Conservation (phyloP, 2,797 vertebrate genomes). For the Acanthurus lineatus region DNA sequence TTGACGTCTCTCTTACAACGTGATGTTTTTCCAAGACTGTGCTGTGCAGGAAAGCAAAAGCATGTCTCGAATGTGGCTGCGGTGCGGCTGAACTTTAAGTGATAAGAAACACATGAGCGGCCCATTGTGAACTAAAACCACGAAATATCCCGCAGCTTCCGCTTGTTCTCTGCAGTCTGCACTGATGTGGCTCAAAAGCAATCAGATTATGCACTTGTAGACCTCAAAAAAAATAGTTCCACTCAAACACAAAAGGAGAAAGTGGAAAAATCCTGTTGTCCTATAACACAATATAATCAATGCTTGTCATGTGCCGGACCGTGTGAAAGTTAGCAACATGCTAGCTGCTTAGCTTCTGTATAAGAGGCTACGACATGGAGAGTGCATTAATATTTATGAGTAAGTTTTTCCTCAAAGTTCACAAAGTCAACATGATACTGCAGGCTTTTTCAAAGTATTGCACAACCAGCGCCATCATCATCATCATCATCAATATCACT, state of each 20-base stretch:
- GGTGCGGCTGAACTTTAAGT: conserved; percentile 46
- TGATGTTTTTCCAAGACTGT: conserved; percentile 46
- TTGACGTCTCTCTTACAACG: conserved; percentile 55
- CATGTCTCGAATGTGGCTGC: conserved; percentile 36
- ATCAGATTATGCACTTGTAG: conserved; percentile 56
- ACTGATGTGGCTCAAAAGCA: conserved; percentile 63
- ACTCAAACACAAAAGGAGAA: conserved; percentile 6
- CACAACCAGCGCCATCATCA: conserved; percentile 29
- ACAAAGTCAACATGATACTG: conserved; percentile 38
- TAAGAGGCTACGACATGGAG: not conserved
- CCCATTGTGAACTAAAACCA: conserved; percentile 68
- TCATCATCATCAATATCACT: conserved; percentile 23
- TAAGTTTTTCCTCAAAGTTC: conserved; percentile 10
- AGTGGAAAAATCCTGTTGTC: not conserved
- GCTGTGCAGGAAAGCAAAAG: conserved; percentile 49
- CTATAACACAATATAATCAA: conserved; percentile 14
- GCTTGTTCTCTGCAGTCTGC: conserved; percentile 53
- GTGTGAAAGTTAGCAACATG: conserved; percentile 6
- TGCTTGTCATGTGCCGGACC: conserved; percentile 11
- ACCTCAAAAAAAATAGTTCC: conserved; percentile 16
- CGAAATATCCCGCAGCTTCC: conserved; percentile 65
- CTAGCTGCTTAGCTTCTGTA: not conserved
- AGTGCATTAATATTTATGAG: not conserved
- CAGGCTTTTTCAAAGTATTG: conserved; percentile 28
- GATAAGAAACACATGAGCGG: conserved; percentile 76